These are phyloP conservation scores for Loris lydekkerianus DNA, from an alignment of 2,797 vertebrate genomes.

Conservation along the genomic window DNA sequence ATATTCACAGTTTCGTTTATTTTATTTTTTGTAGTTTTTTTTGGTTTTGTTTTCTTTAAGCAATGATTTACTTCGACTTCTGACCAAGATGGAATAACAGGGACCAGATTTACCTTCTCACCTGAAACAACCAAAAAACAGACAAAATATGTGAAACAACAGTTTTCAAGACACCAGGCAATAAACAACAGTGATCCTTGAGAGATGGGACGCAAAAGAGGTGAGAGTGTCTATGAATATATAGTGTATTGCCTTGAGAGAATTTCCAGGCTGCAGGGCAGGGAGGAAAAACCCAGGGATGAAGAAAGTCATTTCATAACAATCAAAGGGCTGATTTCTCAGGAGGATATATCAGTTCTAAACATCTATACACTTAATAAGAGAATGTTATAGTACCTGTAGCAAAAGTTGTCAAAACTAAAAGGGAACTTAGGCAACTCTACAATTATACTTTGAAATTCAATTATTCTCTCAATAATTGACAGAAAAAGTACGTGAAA, in stretches of 20 bases:
- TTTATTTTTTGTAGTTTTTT: background rate
- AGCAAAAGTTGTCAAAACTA: background rate
- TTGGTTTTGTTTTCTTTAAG: background rate
- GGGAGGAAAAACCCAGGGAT: background rate
- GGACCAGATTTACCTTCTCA: background rate
- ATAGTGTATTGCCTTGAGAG: background rate
- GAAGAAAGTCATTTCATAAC: background rate
- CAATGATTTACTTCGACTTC: conserved; percentile 39
- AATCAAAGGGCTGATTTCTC: background rate
- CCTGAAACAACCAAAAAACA: background rate
- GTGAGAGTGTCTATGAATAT: background rate
- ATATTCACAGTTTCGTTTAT: background rate
- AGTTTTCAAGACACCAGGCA: background rate
- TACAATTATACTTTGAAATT: background rate
- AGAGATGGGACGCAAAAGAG: background rate
- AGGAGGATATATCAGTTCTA: background rate
- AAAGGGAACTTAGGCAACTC: background rate
- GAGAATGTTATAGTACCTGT: background rate
- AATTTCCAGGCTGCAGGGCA: background rate
- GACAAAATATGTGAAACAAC: background rate
- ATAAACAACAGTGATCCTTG: background rate
- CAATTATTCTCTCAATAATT: background rate
- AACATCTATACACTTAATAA: background rate
- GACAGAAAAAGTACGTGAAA: conserved; percentile 18
- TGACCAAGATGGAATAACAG: background rate